Evolutionary conservation across 2,797 vertebrate species (phyloP), one percentile per base, ranked within the genome.

Genomic region (Halcyon smyrnensis): DNA sequence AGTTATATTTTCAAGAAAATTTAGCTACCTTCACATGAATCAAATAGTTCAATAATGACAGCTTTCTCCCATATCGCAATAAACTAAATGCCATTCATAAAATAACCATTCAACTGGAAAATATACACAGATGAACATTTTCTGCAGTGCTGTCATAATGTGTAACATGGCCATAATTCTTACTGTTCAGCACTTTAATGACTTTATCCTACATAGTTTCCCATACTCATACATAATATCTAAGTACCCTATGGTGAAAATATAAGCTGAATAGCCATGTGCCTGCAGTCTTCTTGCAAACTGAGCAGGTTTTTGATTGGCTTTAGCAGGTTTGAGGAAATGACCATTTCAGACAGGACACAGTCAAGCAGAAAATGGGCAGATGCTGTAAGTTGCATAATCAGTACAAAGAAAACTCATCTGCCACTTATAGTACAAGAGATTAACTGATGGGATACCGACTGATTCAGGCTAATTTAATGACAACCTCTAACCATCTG

Each of bases 341-440:
- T 96, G 89, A 97, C 92, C 87, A 70, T 87, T 96, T 97, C 87
- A 95, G 94, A 97, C 93, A 96, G 77, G 91, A 69, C 36, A 92
- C 85, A 97, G 96, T 83, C 74, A 97, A 97, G 87, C 88, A 97
- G 94, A 97, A 98, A 98, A 97, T 89, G 46, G 94, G 86, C 95
- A 98, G 96, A 97, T 97, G 96, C 46, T 94, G 70, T 76, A 91
- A 82, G 57, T 95, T 97, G 67, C 91, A 92, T 96, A 96, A 97
- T 93, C 76, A 91, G 87, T 92, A 94, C 12, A 94, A 97, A 82
- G 90, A 97, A 97, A 89, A 95, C 37, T 96, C 90, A 95, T 92
- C 91, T 97, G 91, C 69, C 94, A 95, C 96, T 87, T 91, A 91
- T 69, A 93, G 92, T 68, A 96, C 41, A 83, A 28, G 53, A 97